A percentile compares a stretch with the other conserved stretches of the same genome.
These are phyloP conservation scores for Lophura swinhoii DNA, from an alignment of 2,797 vertebrate genomes.

Conservation along the genomic window DNA sequence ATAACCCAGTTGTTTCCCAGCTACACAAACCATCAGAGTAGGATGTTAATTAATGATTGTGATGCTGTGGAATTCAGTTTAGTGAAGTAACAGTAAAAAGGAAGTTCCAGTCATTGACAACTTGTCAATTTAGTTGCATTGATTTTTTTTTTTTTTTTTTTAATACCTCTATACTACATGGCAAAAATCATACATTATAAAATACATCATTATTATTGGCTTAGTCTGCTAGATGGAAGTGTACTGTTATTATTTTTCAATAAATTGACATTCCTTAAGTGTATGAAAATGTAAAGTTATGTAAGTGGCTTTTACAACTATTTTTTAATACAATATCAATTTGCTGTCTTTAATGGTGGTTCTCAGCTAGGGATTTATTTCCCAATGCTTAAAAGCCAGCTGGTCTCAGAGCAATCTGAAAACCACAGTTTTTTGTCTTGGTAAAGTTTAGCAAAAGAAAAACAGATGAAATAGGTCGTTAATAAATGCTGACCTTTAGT, in stretches of 20 bases:
- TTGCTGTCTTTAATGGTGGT: not conserved
- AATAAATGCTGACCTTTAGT: not conserved
- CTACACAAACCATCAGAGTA: not conserved
- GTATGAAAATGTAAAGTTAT: conserved; percentile 48
- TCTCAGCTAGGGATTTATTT: not conserved
- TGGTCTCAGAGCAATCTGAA: not conserved
- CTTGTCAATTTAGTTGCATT: conserved; percentile 69
- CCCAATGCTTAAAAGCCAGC: not conserved
- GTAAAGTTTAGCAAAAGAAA: not conserved
- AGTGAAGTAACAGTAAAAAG: conserved; percentile 55
- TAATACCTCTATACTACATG: conserved; percentile 31
- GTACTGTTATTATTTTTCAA: not conserved
- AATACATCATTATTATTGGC: conserved; percentile 62
- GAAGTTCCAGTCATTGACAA: conserved; percentile 71
- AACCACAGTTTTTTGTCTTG: not conserved
- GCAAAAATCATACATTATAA: conserved; percentile 63
- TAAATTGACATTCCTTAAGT: conserved; percentile 45
- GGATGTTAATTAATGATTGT: conserved; percentile 18
- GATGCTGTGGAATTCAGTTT: conserved; percentile 51
- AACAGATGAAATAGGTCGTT: not conserved
- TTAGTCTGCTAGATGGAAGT: conserved; percentile 24
- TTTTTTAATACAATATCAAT: conserved; percentile 41
- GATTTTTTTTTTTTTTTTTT: conserved; percentile 72
- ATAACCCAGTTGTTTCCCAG: not conserved
- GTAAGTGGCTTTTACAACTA: not conserved